phyloP scores from a whole-genome alignment of 2,797 vertebrate genomes.

The Ambastaia sidthimunki region DNA sequence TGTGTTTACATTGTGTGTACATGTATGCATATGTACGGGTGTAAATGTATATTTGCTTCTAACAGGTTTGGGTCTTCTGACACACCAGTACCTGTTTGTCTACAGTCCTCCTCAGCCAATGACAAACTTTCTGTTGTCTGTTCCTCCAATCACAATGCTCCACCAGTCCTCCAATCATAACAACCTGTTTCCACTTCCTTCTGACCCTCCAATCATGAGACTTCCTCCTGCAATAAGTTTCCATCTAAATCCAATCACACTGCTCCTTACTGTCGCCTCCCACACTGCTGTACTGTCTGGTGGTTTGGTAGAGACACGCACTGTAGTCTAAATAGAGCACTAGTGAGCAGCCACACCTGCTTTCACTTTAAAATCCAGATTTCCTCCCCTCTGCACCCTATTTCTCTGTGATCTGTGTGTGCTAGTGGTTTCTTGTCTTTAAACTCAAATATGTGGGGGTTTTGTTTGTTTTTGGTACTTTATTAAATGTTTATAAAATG shows the following conservation, averaged over 20 bases:
- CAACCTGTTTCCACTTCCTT: neutral
- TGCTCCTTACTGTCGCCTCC: neutral
- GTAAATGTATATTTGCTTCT: neutral
- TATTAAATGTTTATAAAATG: neutral
- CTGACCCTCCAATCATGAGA: neutral
- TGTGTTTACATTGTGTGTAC: slow-evolving; percentile 23
- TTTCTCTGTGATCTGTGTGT: slow-evolving; percentile 11
- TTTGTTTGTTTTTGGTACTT: neutral
- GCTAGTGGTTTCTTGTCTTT: slow-evolving; percentile 37
- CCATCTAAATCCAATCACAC: neutral
- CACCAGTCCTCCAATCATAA: slow-evolving; percentile 10
- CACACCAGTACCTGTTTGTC: slow-evolving; percentile 7
- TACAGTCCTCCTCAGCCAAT: neutral
- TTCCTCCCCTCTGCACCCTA: slow-evolving; percentile 66
- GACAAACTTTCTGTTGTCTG: neutral
- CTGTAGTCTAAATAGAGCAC: slow-evolving; percentile 10
- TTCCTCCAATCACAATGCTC: slow-evolving; percentile 37
- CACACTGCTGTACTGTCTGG: neutral
- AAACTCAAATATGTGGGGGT: neutral
- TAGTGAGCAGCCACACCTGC: slow-evolving; percentile 4
- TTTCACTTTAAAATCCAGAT: slow-evolving; percentile 53
- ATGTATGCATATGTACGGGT: neutral
- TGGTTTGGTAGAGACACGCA: neutral
- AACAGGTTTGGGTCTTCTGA: neutral
- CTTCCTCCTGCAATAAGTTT: neutral